Conservation (phyloP, 2,113 vertebrate genomes). For the Prietella phreatophila region DNA sequence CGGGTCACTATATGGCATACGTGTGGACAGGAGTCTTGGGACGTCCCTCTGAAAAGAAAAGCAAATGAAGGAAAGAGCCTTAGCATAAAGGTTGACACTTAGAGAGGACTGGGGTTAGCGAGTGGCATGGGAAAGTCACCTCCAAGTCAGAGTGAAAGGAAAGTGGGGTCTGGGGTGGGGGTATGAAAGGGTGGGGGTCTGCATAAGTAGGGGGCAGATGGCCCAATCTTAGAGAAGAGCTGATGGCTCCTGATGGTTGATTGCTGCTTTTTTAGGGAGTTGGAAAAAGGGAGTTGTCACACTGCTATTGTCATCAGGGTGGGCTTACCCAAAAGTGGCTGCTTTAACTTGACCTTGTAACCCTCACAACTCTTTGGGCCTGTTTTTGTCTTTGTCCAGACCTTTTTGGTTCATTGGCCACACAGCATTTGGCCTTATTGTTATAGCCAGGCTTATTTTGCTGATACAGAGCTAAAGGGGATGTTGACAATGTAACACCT, state of each 20-base stretch:
- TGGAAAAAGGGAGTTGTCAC: constrained; percentile 61
- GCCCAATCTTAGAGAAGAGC: constrained; percentile 57
- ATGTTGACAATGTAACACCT: constrained; percentile 46
- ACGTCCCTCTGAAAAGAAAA: constrained; percentile 57
- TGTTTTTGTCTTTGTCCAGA: constrained; percentile 55
- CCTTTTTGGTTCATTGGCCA: constrained; percentile 61
- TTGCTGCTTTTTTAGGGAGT: constrained; percentile 56
- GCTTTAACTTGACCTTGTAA: constrained; percentile 62
- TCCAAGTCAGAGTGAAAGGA: constrained; percentile 66
- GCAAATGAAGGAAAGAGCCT: constrained; percentile 46
- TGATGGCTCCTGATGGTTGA: constrained; percentile 58
- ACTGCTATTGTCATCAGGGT: constrained; percentile 67
- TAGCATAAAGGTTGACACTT: constrained; percentile 60
- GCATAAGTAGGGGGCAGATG: constrained; percentile 72
- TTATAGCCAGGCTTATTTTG: constrained; percentile 38
- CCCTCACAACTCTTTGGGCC: constrained; percentile 52
- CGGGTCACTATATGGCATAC: constrained; percentile 51
- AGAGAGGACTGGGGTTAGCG: constrained; percentile 61
- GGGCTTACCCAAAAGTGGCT: constrained; percentile 58
- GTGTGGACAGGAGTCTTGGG: constrained; percentile 55
- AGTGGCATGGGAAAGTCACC: constrained; percentile 82
- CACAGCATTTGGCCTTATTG: constrained; percentile 59
- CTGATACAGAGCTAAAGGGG: constrained; percentile 32
- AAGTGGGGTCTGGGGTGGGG: constrained; percentile 49
- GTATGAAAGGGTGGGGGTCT: constrained; percentile 50